These are phyloP conservation scores for Eupeodes latifasciatus DNA, from an alignment of 2,888 invertebrate genomes.

Conservation along the genomic window DNA sequence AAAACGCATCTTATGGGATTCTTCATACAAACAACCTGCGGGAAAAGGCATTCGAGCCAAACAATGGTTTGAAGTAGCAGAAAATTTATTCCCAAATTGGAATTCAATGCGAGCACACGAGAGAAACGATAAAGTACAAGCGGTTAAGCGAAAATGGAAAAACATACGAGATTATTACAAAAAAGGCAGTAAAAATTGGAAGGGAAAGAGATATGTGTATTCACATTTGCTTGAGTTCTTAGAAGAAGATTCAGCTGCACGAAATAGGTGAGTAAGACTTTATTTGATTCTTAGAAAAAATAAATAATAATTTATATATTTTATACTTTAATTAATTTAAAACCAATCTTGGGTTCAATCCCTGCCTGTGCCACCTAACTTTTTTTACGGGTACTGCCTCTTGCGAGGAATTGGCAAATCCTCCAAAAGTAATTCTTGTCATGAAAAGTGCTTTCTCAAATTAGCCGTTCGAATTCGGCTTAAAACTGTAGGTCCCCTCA, in stretches of 20 bases:
- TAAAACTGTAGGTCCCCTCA: too few relatives aligned
- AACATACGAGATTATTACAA: constrained; percentile 40
- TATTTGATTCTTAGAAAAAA: background rate
- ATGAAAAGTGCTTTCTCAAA: too few relatives aligned
- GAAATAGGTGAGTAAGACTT: background rate
- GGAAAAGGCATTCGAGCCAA: constrained; percentile 14
- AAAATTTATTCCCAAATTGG: constrained; percentile 16
- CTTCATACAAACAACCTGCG: constrained; percentile 1
- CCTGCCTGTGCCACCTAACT: too few relatives aligned
- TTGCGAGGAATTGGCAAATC: too few relatives aligned
- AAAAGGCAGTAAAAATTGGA: constrained; percentile 19
- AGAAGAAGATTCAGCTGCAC: background rate
- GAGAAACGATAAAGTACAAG: constrained; percentile 21
- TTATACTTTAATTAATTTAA: too few relatives aligned
- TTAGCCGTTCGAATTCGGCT: too few relatives aligned
- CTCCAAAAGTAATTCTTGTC: too few relatives aligned
- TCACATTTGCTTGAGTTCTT: constrained; percentile 37
- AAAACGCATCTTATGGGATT: constrained; percentile 33
- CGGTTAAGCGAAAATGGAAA: constrained; percentile 27
- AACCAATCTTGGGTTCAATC: too few relatives aligned
- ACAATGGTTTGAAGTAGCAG: constrained; percentile 40
- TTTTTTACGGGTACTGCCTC: too few relatives aligned
- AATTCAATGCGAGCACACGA: background rate
- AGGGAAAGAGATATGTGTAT: constrained; percentile 30
- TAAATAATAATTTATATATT: too few relatives aligned